Evolutionary conservation across 2,113 vertebrate species (phyloP).

Genomic region (Planiliza haematocheilus): DNA sequence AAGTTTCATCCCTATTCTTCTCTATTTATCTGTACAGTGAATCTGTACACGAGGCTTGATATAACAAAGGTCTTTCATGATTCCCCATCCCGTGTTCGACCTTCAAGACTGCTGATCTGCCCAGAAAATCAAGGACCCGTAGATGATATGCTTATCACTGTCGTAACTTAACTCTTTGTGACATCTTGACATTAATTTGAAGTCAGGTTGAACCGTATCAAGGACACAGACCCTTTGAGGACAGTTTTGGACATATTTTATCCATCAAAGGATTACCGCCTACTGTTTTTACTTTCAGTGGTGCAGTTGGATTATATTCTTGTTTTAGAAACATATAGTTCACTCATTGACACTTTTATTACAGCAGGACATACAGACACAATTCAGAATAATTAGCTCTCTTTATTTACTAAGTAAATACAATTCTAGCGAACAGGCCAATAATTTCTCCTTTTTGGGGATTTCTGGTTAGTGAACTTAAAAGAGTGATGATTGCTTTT

Average conservation of each 20-base stretch:
- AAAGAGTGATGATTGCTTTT: no score
- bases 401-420: no score
- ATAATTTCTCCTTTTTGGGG: not conserved
- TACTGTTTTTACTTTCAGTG: no score
- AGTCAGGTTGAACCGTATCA: not conserved
- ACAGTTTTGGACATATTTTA: not conserved
- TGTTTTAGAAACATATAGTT: not conserved
- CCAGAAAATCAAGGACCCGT: conserved; percentile 4
- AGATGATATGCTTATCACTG: not conserved
- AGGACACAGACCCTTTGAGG: conserved; percentile 12
- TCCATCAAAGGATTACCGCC: not conserved
- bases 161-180: conserved; percentile 1
- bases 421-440: no score
- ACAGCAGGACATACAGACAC: no score
- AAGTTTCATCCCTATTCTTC: no score
- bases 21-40: not conserved
- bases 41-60: no score
- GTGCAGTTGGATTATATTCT: no score
- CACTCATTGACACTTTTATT: not conserved
- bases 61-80: not conserved
- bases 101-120: conserved; percentile 24
- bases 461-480: no score
- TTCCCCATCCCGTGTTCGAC: not conserved
- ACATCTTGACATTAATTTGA: conserved; percentile 12
- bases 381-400: no score